Conservation (phyloP, 2,888 invertebrate genomes). For the Pseudoips prasinana region DNA sequence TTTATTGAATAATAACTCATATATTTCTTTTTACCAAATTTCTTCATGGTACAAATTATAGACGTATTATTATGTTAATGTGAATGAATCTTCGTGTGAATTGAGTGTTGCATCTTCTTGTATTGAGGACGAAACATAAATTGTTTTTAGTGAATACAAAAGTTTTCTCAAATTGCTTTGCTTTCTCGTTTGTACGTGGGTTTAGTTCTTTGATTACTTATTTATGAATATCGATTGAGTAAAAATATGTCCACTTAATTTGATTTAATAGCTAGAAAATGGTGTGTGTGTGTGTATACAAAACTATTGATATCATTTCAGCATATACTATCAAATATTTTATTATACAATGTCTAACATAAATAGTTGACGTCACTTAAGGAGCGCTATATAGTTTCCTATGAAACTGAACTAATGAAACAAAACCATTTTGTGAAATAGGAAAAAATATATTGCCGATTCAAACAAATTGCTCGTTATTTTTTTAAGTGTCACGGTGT, state of each 20-base stretch:
- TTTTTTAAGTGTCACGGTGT: no score
- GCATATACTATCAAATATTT: no score
- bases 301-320: no score
- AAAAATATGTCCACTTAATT: neutral
- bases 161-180: conserved; percentile 6
- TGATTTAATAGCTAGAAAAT: no score
- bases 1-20: conserved; percentile 31
- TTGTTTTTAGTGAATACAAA: conserved; percentile 25
- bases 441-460: no score
- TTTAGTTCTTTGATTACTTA: conserved; percentile 1
- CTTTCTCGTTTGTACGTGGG: conserved; percentile 1
- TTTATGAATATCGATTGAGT: conserved; percentile 1
- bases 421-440: no score
- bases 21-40: conserved; percentile 28
- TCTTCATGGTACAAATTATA: conserved; percentile 35
- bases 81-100: conserved; percentile 46
- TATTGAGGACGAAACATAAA: conserved; percentile 36
- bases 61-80: conserved; percentile 36
- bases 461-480: no score
- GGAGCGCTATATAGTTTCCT: no score
- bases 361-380: no score
- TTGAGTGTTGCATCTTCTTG: conserved; percentile 32
- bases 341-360: no score
- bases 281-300: no score
- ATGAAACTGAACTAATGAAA: no score